Conservation (phyloP, 2,797 vertebrate species). For the Falco rusticolus region DNA sequence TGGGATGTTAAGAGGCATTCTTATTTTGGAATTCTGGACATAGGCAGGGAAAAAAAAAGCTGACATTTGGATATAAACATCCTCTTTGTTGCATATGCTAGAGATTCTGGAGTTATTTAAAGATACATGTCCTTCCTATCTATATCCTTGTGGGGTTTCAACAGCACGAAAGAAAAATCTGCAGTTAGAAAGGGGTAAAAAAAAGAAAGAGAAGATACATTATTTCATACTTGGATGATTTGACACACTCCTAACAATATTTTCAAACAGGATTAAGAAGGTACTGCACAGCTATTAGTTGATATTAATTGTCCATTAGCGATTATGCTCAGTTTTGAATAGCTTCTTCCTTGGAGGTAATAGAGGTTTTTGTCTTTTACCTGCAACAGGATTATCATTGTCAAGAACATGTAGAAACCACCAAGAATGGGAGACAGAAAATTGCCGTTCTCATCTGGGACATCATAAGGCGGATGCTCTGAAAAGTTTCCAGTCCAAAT, state of each 20-base stretch:
- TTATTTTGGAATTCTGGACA: background rate
- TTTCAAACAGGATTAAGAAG: background rate
- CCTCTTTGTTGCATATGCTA: background rate
- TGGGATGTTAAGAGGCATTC: background rate
- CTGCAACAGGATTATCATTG: constrained; percentile 96
- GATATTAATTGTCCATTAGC: background rate
- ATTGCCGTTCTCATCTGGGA: constrained; percentile 78
- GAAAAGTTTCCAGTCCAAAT: constrained; percentile 83
- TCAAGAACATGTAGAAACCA: constrained; percentile 92
- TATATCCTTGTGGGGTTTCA: background rate
- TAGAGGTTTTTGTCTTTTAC: constrained; percentile 70
- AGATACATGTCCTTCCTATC: background rate
- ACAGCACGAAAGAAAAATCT: background rate
- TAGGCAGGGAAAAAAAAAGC: background rate
- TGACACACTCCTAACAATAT: background rate
- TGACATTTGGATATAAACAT: background rate
- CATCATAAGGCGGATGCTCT: constrained; percentile 82
- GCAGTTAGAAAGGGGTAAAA: background rate
- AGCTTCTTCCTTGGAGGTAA: background rate
- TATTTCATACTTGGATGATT: background rate
- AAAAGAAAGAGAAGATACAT: background rate
- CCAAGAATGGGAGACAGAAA: constrained; percentile 77
- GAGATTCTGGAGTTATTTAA: background rate
- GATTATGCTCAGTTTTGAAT: background rate
- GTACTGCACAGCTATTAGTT: background rate